Conservation (phyloP, 1,140 invertebrate species). For the Radopholus similis region DNA sequence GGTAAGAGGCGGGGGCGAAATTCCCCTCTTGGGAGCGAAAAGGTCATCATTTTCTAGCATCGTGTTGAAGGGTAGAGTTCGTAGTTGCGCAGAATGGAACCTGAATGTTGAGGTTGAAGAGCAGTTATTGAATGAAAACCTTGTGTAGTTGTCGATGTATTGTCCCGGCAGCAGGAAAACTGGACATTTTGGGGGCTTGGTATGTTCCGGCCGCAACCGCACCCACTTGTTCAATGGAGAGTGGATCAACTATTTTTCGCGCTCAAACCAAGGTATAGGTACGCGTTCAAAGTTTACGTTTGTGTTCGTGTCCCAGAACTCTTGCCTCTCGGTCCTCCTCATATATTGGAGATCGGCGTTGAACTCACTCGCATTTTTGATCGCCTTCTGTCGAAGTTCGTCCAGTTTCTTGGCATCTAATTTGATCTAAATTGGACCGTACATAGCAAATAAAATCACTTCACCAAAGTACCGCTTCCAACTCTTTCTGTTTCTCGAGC, state of each 20-base stretch:
- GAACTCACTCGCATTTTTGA: constrained; percentile 28
- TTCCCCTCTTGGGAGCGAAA: constrained; percentile 35
- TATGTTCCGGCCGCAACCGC: constrained; percentile 20
- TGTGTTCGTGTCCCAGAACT: constrained; percentile 25
- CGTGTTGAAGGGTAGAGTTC: constrained; percentile 29
- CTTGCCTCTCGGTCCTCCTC: constrained; percentile 11
- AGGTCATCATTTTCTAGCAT: constrained; percentile 39
- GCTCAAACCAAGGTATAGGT: background rate
- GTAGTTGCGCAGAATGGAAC: constrained; percentile 25
- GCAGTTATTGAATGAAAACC: background rate
- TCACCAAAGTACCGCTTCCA: constrained; percentile 10
- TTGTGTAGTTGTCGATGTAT: constrained; percentile 25
- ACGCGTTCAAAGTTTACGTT: background rate
- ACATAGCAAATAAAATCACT: background rate
- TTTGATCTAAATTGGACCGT: constrained; percentile 25
- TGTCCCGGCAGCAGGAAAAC: constrained; percentile 40
- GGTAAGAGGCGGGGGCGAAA: constrained; percentile 29
- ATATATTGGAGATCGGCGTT: constrained; percentile 25
- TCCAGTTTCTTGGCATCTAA: constrained; percentile 30
- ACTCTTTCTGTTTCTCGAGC: constrained; percentile 38
- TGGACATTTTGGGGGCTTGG: constrained; percentile 35
- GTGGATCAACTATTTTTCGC: constrained; percentile 25
- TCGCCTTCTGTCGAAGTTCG: constrained; percentile 27
- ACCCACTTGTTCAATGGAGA: constrained; percentile 29
- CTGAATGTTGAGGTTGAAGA: constrained; percentile 16